A percentile compares a stretch with the other conserved stretches of the same genome.
phyloP scores from a whole-genome alignment of 2,113 vertebrate genomes.

The Anseranas semipalmata region DNA sequence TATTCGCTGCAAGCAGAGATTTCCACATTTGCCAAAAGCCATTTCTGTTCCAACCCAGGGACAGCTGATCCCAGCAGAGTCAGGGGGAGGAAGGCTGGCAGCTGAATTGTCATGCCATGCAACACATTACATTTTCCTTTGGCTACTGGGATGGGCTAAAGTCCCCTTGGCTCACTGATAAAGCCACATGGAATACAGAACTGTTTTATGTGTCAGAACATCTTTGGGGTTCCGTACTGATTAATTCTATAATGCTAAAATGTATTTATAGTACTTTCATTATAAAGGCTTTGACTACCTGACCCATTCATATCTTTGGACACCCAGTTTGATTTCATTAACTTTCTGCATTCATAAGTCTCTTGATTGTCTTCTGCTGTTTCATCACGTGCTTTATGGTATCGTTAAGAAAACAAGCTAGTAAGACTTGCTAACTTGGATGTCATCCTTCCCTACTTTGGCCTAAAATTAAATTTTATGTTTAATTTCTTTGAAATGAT shows the following conservation, averaged over 20 bases:
- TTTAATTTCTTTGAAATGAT: not conserved
- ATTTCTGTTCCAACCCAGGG: not conserved
- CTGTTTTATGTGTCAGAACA: accelerated
- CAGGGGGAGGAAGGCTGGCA: not conserved
- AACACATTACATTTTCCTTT: not conserved
- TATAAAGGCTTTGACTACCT: not conserved
- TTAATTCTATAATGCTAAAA: not conserved
- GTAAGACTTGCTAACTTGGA: not conserved
- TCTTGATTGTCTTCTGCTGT: not conserved
- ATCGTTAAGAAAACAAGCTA: not conserved
- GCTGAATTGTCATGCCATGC: not conserved
- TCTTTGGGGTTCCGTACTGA: not conserved
- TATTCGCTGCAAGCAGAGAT: accelerated
- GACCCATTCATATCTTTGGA: not conserved
- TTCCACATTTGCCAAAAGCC: accelerated
- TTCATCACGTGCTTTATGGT: not conserved
- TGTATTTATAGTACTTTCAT: not conserved
- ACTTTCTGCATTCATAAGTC: not conserved
- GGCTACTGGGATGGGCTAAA: not conserved
- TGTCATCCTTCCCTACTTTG: not conserved
- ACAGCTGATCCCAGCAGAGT: not conserved
- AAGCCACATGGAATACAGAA: not conserved
- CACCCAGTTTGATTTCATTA: not conserved
- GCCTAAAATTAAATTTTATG: not conserved
- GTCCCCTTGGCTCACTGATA: not conserved